Conservation (phyloP, 1,140 invertebrate species). For the Eciton burchellii region DNA sequence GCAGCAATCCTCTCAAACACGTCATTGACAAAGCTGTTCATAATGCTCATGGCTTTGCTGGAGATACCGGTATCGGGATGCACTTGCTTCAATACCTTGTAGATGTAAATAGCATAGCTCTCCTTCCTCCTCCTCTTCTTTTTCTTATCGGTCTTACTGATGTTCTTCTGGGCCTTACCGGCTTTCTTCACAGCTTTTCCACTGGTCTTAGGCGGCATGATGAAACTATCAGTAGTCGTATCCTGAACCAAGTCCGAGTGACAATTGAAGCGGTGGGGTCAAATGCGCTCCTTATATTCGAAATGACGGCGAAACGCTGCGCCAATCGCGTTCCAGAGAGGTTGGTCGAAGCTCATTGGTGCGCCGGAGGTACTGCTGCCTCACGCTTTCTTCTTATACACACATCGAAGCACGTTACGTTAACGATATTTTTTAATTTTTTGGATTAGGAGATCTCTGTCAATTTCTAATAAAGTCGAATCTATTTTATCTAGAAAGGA, state of each 20-base stretch:
- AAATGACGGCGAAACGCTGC: too few species aligned
- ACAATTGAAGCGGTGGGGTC: neutral
- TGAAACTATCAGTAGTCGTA: neutral
- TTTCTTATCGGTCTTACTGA: slow-evolving; percentile 85
- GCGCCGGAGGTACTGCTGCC: neutral
- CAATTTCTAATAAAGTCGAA: too few species aligned
- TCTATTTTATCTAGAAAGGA: too few species aligned
- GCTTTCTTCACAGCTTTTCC: slow-evolving; percentile 82
- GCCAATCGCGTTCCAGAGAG: slow-evolving; percentile 28
- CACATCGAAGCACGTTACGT: neutral
- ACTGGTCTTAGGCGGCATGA: slow-evolving; percentile 84
- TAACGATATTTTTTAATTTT: too few species aligned
- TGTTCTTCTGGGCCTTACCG: slow-evolving; percentile 86
- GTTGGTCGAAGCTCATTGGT: slow-evolving; percentile 32
- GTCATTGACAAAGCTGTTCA: slow-evolving; percentile 89
- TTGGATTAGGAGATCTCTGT: too few species aligned
- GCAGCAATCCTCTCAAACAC: slow-evolving; percentile 90
- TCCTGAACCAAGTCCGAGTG: neutral
- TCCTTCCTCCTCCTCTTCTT: slow-evolving; percentile 87
- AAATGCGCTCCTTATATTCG: slow-evolving; percentile 9
- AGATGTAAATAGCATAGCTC: slow-evolving; percentile 90
- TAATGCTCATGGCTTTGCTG: too few species aligned
- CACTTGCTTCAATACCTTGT: slow-evolving; percentile 90
- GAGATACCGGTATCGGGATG: slow-evolving; percentile 90
- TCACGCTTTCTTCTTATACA: slow-evolving; percentile 7